Evolutionary conservation across 2,888 invertebrate genomes (phyloP).

Genomic region (Acanthosoma haemorrhoidale): DNA sequence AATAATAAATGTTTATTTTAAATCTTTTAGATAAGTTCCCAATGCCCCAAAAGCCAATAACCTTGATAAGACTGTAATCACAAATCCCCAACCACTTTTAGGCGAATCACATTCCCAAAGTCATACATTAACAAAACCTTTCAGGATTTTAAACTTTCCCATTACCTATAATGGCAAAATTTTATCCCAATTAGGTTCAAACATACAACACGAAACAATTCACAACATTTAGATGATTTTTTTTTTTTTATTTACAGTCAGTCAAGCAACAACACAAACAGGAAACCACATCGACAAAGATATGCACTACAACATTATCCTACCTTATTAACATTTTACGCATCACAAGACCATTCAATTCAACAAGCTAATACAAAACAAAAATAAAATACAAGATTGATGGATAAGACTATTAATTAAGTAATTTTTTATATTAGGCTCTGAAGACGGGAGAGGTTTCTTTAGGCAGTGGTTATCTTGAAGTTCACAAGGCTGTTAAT

Average conservation of each 20-base stretch:
- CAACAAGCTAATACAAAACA: background rate
- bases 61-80: background rate
- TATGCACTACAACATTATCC: background rate
- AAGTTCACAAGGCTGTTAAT: no score
- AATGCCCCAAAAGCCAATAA: background rate
- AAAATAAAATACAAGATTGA: background rate
- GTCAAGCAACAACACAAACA: background rate
- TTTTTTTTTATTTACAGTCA: no score
- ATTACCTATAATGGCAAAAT: no score
- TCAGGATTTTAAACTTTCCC: no score
- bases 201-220: background rate
- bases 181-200: no score
- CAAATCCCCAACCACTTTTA: background rate
- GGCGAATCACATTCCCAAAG: no score
- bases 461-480: no score
- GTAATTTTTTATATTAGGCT: no score
- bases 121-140: no score
- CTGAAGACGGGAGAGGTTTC: no score
- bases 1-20: conserved; percentile 7
- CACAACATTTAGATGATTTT: background rate
- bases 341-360: background rate
- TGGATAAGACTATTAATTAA: background rate
- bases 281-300: no score
- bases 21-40: background rate
- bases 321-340: background rate